These are phyloP conservation scores for Rhodeus uyekii DNA, from an alignment of 2,797 vertebrate genomes.

Conservation along the genomic window DNA sequence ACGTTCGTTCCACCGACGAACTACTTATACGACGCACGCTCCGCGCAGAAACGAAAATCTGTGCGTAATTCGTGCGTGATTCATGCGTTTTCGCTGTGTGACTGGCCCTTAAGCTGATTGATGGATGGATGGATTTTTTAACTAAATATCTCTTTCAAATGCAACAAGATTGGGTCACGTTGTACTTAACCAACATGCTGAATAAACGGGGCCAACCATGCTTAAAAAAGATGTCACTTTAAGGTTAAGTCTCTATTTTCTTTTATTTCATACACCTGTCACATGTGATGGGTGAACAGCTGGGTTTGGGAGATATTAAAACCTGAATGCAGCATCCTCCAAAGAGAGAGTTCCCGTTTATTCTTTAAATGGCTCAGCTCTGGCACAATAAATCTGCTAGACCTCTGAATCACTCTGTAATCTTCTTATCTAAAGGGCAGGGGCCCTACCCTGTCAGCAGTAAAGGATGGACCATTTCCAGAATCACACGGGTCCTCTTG, in stretches of 20 bases:
- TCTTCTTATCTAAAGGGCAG: conserved; percentile 50
- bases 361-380: conserved; percentile 35
- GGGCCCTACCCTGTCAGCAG: conserved; percentile 29
- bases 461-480: conserved; percentile 42
- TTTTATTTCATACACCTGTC: conserved; percentile 22
- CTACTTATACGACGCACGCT: no score
- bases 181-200: neutral
- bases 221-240: conserved; percentile 26
- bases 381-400: conserved; percentile 42
- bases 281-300: conserved; percentile 28
- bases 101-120: no score
- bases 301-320: conserved; percentile 33
- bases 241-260: conserved; percentile 24
- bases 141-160: neutral
- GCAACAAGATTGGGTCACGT: neutral
- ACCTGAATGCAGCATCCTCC: conserved; percentile 30
- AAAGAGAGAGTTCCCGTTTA: conserved; percentile 18
- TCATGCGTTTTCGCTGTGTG: no score
- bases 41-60: no score
- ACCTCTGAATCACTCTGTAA: conserved; percentile 33
- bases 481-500: conserved; percentile 38
- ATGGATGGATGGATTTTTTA: neutral
- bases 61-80: no score
- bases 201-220: neutral
- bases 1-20: no score